These are phyloP conservation scores for Spheniscus mendiculus DNA, from an alignment of 2,113 vertebrate species.

Conservation along the genomic window DNA sequence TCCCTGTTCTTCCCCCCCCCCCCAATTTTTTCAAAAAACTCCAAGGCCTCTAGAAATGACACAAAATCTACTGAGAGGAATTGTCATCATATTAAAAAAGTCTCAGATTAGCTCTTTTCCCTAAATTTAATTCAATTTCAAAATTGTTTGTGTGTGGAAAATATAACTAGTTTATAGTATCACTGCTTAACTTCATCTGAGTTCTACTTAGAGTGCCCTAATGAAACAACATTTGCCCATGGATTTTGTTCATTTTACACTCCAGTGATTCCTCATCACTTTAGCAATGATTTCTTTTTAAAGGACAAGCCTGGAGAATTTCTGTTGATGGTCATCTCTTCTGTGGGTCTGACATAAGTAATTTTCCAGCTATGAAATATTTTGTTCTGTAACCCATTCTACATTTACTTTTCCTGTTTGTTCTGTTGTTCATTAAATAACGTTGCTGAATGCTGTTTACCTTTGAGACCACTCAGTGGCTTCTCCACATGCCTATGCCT, in stretches of 20 bases:
- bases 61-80: neutral
- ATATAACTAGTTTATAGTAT: neutral
- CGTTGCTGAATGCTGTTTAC: neutral
- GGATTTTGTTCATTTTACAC: neutral
- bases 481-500: neutral
- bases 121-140: neutral
- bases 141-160: fast-evolving
- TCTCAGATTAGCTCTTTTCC: neutral
- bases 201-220: neutral
- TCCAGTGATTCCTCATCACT: neutral
- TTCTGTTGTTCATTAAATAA: neutral
- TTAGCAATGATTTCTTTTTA: neutral
- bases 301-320: neutral
- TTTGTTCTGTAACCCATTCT: neutral
- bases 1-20: fast-evolving
- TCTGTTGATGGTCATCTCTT: neutral
- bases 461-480: neutral
- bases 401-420: neutral
- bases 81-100: neutral
- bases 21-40: neutral
- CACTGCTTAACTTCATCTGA: neutral
- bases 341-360: neutral
- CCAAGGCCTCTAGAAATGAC: neutral
- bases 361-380: neutral
- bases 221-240: neutral